Evolutionary conservation across 2,113 vertebrate genomes (phyloP).

Genomic region (Rhinopithecus roxellana): DNA sequence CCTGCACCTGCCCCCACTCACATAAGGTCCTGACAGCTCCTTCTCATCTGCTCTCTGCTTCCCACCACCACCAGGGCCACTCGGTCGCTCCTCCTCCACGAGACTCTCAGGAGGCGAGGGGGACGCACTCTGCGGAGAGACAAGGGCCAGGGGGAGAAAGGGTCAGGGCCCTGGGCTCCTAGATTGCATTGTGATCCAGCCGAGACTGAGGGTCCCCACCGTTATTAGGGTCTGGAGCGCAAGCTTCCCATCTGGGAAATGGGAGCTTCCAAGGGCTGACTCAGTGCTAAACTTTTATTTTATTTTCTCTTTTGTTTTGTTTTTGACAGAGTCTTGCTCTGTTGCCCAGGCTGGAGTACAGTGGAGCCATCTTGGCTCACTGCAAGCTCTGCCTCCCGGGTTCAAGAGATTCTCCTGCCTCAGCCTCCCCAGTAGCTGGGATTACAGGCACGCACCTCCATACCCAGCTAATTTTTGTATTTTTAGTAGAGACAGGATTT

Average conservation of each 20-base stretch:
- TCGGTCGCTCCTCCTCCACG: conserved; percentile 41
- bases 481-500: too few species aligned
- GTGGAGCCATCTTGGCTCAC: background rate
- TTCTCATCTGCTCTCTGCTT: conserved; percentile 63
- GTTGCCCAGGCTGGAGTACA: background rate
- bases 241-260: background rate
- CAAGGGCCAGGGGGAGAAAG: conserved; percentile 1
- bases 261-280: background rate
- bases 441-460: fast-evolving
- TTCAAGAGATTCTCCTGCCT: too few species aligned
- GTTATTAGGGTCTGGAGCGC: background rate
- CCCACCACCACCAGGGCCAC: background rate
- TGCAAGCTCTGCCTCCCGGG: fast-evolving
- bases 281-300: background rate
- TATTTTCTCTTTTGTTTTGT: background rate
- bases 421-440: too few species aligned
- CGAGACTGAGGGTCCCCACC: background rate
- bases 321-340: background rate
- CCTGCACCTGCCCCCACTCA: conserved; percentile 7
- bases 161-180: conserved; percentile 80
- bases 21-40: conserved; percentile 56
- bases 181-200: conserved; percentile 81
- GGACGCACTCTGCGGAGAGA: conserved; percentile 75
- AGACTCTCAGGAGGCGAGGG: conserved; percentile 78
- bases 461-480: too few species aligned